These are phyloP conservation scores for Pollenia griseotomentosa DNA, from an alignment of 2,888 invertebrate genomes.

Conservation along the genomic window DNA sequence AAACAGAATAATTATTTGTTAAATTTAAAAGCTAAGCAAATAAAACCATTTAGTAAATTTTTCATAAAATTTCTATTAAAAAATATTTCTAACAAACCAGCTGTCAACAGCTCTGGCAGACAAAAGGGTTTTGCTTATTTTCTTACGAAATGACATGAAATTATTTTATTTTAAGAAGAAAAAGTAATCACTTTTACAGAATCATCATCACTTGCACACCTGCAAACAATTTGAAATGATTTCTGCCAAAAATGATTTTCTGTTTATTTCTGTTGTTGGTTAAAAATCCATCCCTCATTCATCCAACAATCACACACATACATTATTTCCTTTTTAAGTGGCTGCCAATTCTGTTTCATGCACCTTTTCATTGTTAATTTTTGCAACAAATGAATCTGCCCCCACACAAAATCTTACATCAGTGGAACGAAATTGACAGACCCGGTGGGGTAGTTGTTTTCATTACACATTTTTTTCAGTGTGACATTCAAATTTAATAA, in stretches of 20 bases:
- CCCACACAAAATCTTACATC: conserved; percentile 16
- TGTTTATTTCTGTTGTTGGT: neutral
- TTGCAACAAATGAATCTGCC: conserved; percentile 8
- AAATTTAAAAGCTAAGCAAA: neutral
- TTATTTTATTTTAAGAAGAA: conserved; percentile 10
- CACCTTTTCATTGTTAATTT: conserved; percentile 24
- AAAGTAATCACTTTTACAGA: conserved; percentile 55
- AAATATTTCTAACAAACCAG: conserved; percentile 20
- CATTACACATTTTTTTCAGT: neutral
- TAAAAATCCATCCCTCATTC: neutral
- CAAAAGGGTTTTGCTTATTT: conserved; percentile 32
- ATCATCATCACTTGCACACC: conserved; percentile 72
- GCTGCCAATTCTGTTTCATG: conserved; percentile 65
- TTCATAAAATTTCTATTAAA: conserved; percentile 8
- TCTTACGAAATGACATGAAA: neutral
- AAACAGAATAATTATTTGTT: conserved; percentile 40
- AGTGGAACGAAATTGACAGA: neutral
- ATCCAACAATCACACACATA: neutral
- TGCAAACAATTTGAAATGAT: conserved; percentile 65
- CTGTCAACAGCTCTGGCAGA: conserved; percentile 65
- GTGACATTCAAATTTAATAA: conserved; percentile 3
- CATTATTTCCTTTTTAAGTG: conserved; percentile 67
- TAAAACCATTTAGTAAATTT: conserved; percentile 15
- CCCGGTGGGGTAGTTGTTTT: neutral
- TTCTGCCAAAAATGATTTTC: conserved; percentile 49